Evolutionary conservation across 1,140 invertebrate species (phyloP).

Genomic region (Conopomorpha cramerella): DNA sequence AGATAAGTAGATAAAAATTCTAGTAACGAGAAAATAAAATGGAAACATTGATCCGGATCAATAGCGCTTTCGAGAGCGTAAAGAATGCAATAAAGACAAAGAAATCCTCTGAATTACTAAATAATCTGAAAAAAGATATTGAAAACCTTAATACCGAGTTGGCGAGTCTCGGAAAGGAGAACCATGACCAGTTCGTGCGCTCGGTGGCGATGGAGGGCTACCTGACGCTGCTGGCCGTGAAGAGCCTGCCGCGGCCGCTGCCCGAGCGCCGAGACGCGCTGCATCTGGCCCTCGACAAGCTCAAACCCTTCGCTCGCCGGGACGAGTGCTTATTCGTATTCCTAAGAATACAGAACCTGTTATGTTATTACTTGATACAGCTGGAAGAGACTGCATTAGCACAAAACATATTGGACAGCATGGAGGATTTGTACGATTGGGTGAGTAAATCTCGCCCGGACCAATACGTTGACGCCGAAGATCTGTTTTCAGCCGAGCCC

Average conservation of each 20-base stretch:
- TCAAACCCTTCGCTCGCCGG: conserved; percentile 23
- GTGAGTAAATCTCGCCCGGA: conserved; percentile 23
- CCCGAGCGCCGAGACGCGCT: conserved; percentile 34
- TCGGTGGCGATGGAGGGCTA: conserved; percentile 43
- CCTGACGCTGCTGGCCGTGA: conserved; percentile 27
- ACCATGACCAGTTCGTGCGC: conserved; percentile 26
- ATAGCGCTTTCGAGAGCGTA: conserved; percentile 28
- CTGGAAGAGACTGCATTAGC: conserved; percentile 23
- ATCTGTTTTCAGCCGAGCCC: conserved; percentile 28
- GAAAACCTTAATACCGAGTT: conserved; percentile 25
- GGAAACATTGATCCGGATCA: conserved; percentile 31
- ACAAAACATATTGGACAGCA: conserved; percentile 31
- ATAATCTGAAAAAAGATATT: conserved; percentile 31
- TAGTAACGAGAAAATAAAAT: too few relatives aligned
- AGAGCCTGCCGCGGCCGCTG: conserved; percentile 27
- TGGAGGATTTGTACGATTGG: conserved; percentile 41
- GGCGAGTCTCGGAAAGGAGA: conserved; percentile 25
- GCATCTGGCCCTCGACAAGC: conserved; percentile 24
- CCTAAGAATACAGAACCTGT: conserved; percentile 44
- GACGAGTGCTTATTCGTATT: conserved; percentile 38
- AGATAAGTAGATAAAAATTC: too few relatives aligned
- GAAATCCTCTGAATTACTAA: conserved; percentile 18
- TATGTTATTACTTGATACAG: conserved; percentile 43
- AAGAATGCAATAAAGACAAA: conserved; percentile 26
- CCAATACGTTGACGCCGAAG: conserved; percentile 35